Evolutionary conservation across 2,797 vertebrate species (phyloP), one percentile per base, ranked within the genome.

Genomic region (Neopelma chrysocephalum): DNA sequence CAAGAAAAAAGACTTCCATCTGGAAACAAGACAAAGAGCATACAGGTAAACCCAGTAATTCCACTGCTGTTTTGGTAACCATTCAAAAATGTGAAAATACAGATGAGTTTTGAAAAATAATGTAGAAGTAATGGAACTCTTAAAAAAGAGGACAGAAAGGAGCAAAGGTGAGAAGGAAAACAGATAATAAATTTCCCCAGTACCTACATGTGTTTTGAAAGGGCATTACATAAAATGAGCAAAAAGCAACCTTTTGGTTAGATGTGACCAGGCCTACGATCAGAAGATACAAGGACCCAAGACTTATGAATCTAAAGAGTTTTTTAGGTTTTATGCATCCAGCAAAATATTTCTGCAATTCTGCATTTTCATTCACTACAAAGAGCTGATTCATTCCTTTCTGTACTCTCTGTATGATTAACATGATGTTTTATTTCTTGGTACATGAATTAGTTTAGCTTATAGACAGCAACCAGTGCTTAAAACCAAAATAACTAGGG

Each of bases 1-100:
- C 76, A 87, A 89, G 68, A 89, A 91, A 86, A 82, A 76, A 88
- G 40, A 77, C 40, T 82, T 81, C 91, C 93, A 88, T 95, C 80
- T 94, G 94, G 88, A 95, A 96, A 82, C 45, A 60, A 90, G 80
- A 81, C 61, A 88, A 86, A 79, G 65, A 92, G 12, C 60, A 57
- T 36, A 64, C 27, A 97, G 75, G 90, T 70, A 90, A 91, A 87
- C 40, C 22, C 70, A 57, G 60, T 40, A 88, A 84, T 62, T 76
- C 70, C 34, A 84, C 79, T 72, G 51, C 65, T 56, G 25, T 27
- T 87, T 50, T 82, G 94, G 90, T 60, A 94, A 57, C 6, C 16
- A n/a, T 40, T 70, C 87, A 94, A 70, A 89, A 87, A 71, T 12
- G 10, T 42, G 40, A 90, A 93, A 84, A 80, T 61, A 89, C 6